Evolutionary conservation across 2,888 invertebrate genomes (phyloP).

Genomic region (Gryllus longicercus): DNA sequence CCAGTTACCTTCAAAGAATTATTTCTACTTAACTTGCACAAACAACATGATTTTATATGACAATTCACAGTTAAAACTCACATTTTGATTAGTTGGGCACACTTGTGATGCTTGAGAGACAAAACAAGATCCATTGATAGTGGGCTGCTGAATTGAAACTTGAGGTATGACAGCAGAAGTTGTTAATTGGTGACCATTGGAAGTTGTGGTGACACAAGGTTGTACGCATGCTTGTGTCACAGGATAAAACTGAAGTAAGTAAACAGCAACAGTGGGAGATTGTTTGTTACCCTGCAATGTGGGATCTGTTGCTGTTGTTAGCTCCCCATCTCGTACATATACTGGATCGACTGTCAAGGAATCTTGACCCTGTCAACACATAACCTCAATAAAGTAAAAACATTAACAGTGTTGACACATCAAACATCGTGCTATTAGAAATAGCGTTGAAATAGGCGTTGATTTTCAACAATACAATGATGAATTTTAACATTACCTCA

Average conservation of each 20-base stretch:
- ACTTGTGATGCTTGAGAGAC: neutral
- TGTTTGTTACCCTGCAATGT: neutral
- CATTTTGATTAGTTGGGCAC: neutral
- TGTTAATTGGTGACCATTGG: neutral
- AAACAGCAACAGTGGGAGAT: neutral
- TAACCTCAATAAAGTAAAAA: neutral
- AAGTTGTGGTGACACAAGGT: neutral
- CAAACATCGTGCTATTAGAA: neutral
- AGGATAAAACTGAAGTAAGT: neutral
- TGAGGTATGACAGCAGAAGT: neutral
- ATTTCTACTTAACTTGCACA: too few relatives aligned
- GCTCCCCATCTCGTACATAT: neutral
- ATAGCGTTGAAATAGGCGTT: neutral
- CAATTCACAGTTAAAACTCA: neutral
- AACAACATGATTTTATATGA: too few relatives aligned
- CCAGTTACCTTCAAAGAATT: too few relatives aligned
- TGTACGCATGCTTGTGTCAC: neutral
- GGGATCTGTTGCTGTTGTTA: neutral
- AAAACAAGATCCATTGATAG: neutral
- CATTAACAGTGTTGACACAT: neutral
- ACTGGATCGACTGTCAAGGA: neutral
- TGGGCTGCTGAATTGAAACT: neutral
- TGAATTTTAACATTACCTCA: neutral
- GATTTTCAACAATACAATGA: too few relatives aligned
- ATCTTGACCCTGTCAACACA: neutral